Base-by-base conservation (phyloP, 2,797 vertebrate species). In the Apogon hyalosoma region DNA sequence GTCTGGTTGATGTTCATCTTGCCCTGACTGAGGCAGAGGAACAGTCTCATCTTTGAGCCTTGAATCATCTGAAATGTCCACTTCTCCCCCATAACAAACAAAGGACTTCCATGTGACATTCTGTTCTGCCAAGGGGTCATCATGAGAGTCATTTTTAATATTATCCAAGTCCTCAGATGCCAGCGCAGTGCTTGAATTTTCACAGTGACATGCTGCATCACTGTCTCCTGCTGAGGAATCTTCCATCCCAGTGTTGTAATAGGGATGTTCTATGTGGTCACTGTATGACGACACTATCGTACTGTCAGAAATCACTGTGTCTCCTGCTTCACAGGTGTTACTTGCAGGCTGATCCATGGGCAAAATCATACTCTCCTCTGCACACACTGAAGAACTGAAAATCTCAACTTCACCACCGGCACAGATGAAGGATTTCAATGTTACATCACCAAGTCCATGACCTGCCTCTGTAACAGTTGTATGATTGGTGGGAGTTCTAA, bases 351-450 rank as follows among this genome's bases (percentile, higher is more conserved):
- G 77, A 56, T 77, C 54, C 10, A 41, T 33, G 7, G 72, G 75
- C 48, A 91, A 72, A 72, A 87, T 6, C 69, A 92, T 65, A 21
- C 75, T 87, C 14, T 84, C 75, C 47, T 87, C 87, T 63, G 42
- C 43, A 53, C 73, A 73, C 11, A 46, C 2, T 6, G 67, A 79
- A 39, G 70, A 72, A 14, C 16, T 74, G 43, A 73, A 21, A 38
- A 93, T 70, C 64, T 90, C 87, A 38, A 92, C 68, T 48, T 93
- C 88, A 9, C 77, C 88, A 14, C 85, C 87, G 43, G 72, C 50
- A 72, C 87, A 92, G 43, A 78, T n/a, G 4, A 92, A 87, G 19
- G 90, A 91, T 67, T 89, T 92, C 47, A 88, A 85, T 28, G 92
- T 90, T 19, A 92, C 49, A 47, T 92, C 81, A 69, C 59, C 84